Conservation (phyloP, 2,113 vertebrate genomes). For the Corythaeola cristata region DNA sequence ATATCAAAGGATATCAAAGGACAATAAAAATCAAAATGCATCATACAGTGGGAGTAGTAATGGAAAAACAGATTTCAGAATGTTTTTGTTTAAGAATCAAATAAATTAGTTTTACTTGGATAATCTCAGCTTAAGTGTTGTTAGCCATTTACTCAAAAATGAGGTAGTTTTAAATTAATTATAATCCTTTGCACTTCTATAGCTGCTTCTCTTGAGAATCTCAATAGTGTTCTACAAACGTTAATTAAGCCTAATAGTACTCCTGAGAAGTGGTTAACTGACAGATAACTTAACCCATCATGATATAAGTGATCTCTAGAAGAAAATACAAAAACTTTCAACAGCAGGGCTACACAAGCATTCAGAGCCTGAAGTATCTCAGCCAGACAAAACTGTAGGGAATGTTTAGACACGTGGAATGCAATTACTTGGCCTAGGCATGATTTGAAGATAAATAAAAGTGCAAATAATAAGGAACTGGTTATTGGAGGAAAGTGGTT, state of each 20-base stretch:
- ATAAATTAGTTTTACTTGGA: neutral
- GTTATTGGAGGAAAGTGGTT: neutral
- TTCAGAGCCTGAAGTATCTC: neutral
- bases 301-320: neutral
- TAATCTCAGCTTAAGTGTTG: neutral
- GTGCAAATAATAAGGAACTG: neutral
- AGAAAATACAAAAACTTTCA: neutral
- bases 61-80: neutral
- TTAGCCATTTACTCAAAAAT: constrained; percentile 23
- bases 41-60: neutral
- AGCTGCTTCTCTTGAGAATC: constrained; percentile 36
- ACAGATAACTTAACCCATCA: neutral
- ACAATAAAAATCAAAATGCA: neutral
- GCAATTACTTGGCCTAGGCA: neutral
- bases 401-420: neutral
- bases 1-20: neutral
- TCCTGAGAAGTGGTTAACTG: constrained; percentile 43
- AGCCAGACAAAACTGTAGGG: neutral
- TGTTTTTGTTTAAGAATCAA: neutral
- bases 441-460: neutral
- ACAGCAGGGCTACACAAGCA: neutral
- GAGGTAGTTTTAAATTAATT: constrained; percentile 28
- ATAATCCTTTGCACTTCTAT: constrained; percentile 23
- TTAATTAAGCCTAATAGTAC: constrained; percentile 53
- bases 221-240: constrained; percentile 34